Evolutionary conservation across 2,888 invertebrate species (phyloP), one percentile per base, ranked within the genome.

Genomic region (Melanotus villosus): DNA sequence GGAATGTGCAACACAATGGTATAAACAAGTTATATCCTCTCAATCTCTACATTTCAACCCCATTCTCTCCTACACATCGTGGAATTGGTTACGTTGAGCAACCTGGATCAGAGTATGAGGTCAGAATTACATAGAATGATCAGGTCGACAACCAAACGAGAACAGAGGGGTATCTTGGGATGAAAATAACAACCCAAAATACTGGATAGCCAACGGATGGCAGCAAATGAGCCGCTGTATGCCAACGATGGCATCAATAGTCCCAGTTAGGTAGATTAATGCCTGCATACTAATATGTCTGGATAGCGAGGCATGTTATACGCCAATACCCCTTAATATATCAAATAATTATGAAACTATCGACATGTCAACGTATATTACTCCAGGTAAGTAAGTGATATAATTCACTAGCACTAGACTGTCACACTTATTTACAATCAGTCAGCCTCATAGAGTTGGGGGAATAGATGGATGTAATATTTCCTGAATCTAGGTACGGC

Each of bases 11-110:
- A 38, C 10, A 38, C 14, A 38, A 38, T 4, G 38, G 38, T 4
- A 38, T 12, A n/a, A 38, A 3, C 38, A 38, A 38, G 38, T 7
- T 38, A 38, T 10, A n/a, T n/a, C n/a, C n/a, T n/a, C n/a, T n/a
- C n/a, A n/a, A n/a, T n/a, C n/a, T n/a, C n/a, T n/a, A n/a, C 38
- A 38, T 10, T n/a, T 38, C 38, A 38, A 38, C 38, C 38, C 38
- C 16, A 43, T 16, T 43, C 43, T 43, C 43, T 2, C 18, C 43
- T 43, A 14, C 43, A 6, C 16, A 10, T 43, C 14, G 18, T 43
- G 43, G 10, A 43, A 43, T 16, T 43, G 12, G 43, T 43, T 43
- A n/a, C 16, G 16, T 18, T 16, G 43, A 43, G 43, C 43, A 43
- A 43, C 43, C 43, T 43, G 43, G 43, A 16, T 10, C 43, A 18